A percentile compares a stretch with the other conserved stretches of the same genome.
Evolutionary conservation across 2,888 invertebrate genomes (phyloP).

Genomic region (Stenchaetothrips biformis): DNA sequence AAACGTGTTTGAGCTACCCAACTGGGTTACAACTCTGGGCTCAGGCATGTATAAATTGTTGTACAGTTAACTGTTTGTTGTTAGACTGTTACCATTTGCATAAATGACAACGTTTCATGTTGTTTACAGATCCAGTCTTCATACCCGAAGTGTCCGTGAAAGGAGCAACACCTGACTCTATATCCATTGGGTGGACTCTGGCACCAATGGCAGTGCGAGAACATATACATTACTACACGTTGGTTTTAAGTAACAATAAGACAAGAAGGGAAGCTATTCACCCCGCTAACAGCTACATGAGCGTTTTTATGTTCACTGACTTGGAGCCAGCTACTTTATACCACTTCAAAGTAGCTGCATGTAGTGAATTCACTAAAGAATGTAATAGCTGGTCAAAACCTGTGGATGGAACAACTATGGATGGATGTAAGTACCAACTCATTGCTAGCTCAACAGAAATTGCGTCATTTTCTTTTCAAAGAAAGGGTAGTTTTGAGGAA

Average conservation of each 20-base stretch:
- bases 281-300: constrained; percentile 55
- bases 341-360: constrained; percentile 72
- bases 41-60: constrained; percentile 44
- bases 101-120: background rate
- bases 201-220: constrained; percentile 61
- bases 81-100: background rate
- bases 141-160: constrained; percentile 73
- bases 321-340: constrained; percentile 75
- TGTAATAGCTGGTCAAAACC: constrained; percentile 75
- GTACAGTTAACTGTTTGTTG: background rate
- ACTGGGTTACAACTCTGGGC: constrained; percentile 58
- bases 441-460: background rate
- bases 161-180: constrained; percentile 63
- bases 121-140: constrained; percentile 63
- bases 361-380: constrained; percentile 67
- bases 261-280: constrained; percentile 55
- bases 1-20: constrained; percentile 50
- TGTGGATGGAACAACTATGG: constrained; percentile 76
- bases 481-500: background rate
- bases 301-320: constrained; percentile 71
- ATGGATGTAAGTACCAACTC: constrained; percentile 53
- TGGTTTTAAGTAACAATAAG: constrained; percentile 47
- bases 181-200: constrained; percentile 74
- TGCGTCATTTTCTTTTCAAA: background rate
- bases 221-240: constrained; percentile 69